These are phyloP conservation scores for Synodontis membranacea DNA, from an alignment of 2,113 vertebrate genomes.

Conservation along the genomic window DNA sequence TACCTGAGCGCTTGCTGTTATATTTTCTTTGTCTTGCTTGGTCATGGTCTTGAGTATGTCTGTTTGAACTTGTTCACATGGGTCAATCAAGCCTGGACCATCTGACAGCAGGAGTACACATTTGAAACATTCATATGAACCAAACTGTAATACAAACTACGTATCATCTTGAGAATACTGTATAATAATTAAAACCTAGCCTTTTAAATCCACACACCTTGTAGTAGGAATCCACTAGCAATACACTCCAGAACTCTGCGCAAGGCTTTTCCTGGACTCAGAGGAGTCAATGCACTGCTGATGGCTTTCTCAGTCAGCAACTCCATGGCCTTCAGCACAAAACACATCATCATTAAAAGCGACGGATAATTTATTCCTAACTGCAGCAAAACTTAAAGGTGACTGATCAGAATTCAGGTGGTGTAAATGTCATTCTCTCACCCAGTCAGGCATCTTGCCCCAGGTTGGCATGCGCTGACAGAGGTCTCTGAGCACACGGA, in stretches of 20 bases:
- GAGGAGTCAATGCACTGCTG: constrained; percentile 67
- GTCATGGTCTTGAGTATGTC: constrained; percentile 71
- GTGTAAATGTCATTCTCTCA: constrained; percentile 53
- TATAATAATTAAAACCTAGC: background rate
- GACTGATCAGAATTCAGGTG: background rate
- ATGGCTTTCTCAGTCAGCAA: constrained; percentile 76
- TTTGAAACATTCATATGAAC: background rate
- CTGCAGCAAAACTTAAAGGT: background rate
- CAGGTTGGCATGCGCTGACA: constrained; percentile 79
- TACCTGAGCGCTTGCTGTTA: constrained; percentile 78
- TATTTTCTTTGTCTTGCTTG: constrained; percentile 74
- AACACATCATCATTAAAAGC: background rate
- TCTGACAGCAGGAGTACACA: constrained; percentile 60
- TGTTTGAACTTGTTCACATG: constrained; percentile 76
- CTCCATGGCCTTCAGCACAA: constrained; percentile 69
- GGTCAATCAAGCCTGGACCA: constrained; percentile 79
- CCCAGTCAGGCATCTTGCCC: constrained; percentile 80
- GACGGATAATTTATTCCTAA: background rate
- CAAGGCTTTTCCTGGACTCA: constrained; percentile 76
- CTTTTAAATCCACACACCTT: constrained; percentile 60
- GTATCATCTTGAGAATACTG: background rate
- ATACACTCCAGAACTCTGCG: constrained; percentile 76
- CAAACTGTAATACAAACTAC: background rate
- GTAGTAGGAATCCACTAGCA: constrained; percentile 70
- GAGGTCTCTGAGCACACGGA: constrained; percentile 78